phyloP scores from a whole-genome alignment of 2,888 invertebrate genomes.

The Drosophila rubida region DNA sequence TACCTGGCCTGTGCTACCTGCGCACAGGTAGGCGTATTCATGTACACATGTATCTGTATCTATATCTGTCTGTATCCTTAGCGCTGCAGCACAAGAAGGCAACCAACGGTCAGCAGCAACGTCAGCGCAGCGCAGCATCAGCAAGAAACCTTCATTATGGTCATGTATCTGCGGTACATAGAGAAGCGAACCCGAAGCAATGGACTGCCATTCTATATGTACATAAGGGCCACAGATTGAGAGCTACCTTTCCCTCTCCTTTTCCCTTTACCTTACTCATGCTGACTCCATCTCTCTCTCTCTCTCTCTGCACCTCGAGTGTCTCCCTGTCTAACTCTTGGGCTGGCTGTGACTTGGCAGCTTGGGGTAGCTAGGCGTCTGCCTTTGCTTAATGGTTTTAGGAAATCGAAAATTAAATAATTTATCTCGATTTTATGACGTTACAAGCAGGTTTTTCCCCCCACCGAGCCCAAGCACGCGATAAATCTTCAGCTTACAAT shows the following conservation, averaged over 20 bases:
- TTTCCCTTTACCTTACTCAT: neutral
- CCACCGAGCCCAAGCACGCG: conserved; percentile 42
- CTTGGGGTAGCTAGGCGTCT: conserved; percentile 67
- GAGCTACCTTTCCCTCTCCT: neutral
- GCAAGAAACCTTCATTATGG: conserved; percentile 48
- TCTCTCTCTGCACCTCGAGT: neutral
- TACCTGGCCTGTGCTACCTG: conserved; percentile 71
- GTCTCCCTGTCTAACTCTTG: conserved; percentile 8
- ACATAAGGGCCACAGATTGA: conserved; percentile 37
- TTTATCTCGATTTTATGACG: conserved; percentile 78
- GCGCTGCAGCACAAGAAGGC: conserved; percentile 44
- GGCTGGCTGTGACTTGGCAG: conserved; percentile 63
- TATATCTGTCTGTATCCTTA: conserved; percentile 48
- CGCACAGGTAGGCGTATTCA: conserved; percentile 75
- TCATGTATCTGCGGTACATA: conserved; percentile 30
- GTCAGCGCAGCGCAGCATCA: conserved; percentile 44
- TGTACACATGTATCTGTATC: conserved; percentile 34
- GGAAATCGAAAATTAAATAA: conserved; percentile 80
- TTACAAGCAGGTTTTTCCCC: conserved; percentile 71
- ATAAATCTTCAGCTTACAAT: conserved; percentile 73
- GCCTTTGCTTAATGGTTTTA: conserved; percentile 75
- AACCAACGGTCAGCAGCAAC: conserved; percentile 60
- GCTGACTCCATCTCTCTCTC: neutral
- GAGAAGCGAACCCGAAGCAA: conserved; percentile 12
- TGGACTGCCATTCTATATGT: neutral